Percentiles rank a stretch among this genome's conserved stretches.
Evolutionary conservation across 2,113 vertebrate species (phyloP).

Genomic region (Periophthalmus modestus): DNA sequence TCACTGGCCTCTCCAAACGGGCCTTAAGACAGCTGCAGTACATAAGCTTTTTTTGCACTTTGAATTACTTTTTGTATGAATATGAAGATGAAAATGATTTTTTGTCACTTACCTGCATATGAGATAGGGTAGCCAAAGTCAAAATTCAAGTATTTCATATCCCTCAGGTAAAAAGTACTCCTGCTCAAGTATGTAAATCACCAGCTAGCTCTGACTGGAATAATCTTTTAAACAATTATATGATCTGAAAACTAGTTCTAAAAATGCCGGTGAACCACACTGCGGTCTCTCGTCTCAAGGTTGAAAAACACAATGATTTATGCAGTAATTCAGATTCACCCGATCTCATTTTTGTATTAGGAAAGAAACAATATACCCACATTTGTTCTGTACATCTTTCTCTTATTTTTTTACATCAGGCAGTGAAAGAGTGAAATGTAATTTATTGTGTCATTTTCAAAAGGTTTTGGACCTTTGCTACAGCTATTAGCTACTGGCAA

Average conservation of each 20-base stretch:
- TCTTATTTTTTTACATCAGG: background rate
- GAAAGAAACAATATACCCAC: background rate
- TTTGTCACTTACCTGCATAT: too few species aligned
- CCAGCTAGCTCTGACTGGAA: background rate
- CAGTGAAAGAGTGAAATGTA: background rate
- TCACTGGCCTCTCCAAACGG: too few species aligned
- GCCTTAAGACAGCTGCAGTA: too few species aligned
- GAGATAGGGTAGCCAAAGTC: too few species aligned
- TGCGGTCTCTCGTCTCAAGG: background rate
- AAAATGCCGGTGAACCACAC: background rate
- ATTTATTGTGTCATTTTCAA: slow-evolving; percentile 14
- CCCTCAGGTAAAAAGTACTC: background rate
- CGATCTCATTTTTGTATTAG: background rate
- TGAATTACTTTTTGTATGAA: too few species aligned
- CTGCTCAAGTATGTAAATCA: background rate
- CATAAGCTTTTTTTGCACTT: too few species aligned
- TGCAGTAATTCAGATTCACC: background rate
- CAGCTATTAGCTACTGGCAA: slow-evolving; percentile 11
- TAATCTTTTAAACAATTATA: background rate
- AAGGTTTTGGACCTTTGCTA: slow-evolving; percentile 9
- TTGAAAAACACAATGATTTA: background rate
- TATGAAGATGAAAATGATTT: too few species aligned
- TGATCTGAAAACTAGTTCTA: background rate
- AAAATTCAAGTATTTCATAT: background rate
- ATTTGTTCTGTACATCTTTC: background rate